Evolutionary conservation across 2,797 vertebrate species (phyloP).

Genomic region (Chaunax sp.): DNA sequence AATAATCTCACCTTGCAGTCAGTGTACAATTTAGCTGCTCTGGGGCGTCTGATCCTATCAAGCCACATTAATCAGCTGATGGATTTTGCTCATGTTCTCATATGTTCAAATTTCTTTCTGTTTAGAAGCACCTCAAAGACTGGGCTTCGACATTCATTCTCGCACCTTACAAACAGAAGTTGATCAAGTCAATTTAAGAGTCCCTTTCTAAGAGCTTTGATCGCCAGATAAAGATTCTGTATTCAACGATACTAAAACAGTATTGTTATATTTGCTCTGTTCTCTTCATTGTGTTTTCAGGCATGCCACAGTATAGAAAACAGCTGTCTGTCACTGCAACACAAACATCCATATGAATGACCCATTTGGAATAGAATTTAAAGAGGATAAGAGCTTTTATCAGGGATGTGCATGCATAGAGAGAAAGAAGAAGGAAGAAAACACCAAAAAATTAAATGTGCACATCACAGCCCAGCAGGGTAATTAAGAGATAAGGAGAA

Average conservation of each 20-base stretch:
- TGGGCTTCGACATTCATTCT: neutral
- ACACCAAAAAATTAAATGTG: slow-evolving; percentile 49
- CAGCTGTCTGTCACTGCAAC: slow-evolving; percentile 14
- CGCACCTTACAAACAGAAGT: neutral
- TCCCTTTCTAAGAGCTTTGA: neutral
- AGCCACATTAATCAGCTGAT: slow-evolving; percentile 1
- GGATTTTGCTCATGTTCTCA: neutral
- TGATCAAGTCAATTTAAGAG: neutral
- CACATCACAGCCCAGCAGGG: slow-evolving; percentile 50
- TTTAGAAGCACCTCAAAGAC: neutral
- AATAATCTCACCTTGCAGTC: neutral
- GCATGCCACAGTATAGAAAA: slow-evolving; percentile 1
- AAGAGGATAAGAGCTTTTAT: slow-evolving; percentile 35
- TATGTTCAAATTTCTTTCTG: neutral
- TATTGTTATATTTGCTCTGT: neutral
- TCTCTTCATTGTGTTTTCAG: slow-evolving; percentile 4
- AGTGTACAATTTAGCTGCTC: neutral
- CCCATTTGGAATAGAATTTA: slow-evolving; percentile 15
- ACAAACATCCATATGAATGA: slow-evolving; percentile 1
- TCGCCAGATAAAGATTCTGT: neutral
- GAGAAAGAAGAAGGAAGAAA: slow-evolving; percentile 24
- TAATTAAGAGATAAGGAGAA: slow-evolving; percentile 63
- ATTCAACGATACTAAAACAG: neutral
- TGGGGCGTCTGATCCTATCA: neutral
- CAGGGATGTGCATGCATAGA: slow-evolving; percentile 8